Evolutionary conservation across 2,113 vertebrate species (phyloP), one percentile per base, ranked within the genome.

Genomic region (Aleadryas rufinucha): DNA sequence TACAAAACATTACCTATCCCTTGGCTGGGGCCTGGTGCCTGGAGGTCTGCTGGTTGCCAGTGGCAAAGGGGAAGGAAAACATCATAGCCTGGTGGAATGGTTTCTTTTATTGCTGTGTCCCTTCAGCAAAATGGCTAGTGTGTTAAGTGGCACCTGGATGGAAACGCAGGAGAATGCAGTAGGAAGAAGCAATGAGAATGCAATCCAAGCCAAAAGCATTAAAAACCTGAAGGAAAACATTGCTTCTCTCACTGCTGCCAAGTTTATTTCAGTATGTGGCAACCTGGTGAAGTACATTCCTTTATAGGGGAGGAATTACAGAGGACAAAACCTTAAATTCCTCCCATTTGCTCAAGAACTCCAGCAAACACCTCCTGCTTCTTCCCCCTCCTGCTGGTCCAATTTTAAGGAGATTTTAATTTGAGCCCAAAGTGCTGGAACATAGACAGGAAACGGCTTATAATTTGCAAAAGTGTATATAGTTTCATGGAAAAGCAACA

Each of bases 401-500:
- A 27, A 95, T 96, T 96, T 96, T 96, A 97, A 96, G 96, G 94
- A 95, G 95, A 97, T 89, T 93, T 97, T 90, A 96, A 95, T 94
- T 96, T 94, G 94, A 97, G 88, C 92, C 80, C 69, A 39, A 64
- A 94, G 92, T 88, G 89, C 92, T 71, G 90, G 95, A 91, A 96
- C 95, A 94, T 72, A 95, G 96, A 81, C 95, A 97, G 97, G 97
- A 98, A 98, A 94, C 17, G 20, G 96, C 84, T 97, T 96, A 97
- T 97, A 96, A 94, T 84, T 88, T 91, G 60, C 7, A 41, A 95
- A 92, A 96, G 92, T 77, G 81, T 96, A 71, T 95, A 90, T 54
- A 89, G 89, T 95, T 96, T 94, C 95, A 86, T 92, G 97, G 97
- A 97, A 98, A 97, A 97, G 95, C 92, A 92, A 87, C 85, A 87